These are phyloP conservation scores for Anomalospiza imberbis DNA, from an alignment of 2,797 vertebrate species.

Conservation along the genomic window DNA sequence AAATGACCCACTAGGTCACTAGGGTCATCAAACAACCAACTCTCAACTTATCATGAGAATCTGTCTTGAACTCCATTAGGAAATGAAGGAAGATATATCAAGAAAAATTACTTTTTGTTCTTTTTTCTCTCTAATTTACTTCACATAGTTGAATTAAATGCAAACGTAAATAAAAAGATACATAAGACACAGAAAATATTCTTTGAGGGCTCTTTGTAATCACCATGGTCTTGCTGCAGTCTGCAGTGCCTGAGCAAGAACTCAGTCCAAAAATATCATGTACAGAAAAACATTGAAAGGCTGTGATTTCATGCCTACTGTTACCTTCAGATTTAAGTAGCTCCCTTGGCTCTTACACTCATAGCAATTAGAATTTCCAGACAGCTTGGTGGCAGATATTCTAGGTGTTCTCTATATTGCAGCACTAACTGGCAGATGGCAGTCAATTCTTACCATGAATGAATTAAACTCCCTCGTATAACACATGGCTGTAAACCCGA, in stretches of 20 bases:
- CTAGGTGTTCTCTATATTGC: neutral
- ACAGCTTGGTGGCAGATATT: slow-evolving; percentile 9
- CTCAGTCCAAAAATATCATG: slow-evolving; percentile 19
- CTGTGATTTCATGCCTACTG: slow-evolving; percentile 40
- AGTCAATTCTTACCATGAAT: slow-evolving; percentile 1
- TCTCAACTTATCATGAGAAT: neutral
- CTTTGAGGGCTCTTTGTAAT: neutral
- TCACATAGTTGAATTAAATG: neutral
- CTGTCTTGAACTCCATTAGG: neutral
- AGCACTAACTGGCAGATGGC: neutral
- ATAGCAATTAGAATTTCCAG: slow-evolving; percentile 47
- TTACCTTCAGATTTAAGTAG: slow-evolving; percentile 43
- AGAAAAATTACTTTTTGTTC: neutral
- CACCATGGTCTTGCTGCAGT: neutral
- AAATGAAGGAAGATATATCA: neutral
- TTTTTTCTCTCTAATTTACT: neutral
- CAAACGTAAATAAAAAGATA: neutral
- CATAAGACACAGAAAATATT: neutral
- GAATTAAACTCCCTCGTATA: neutral
- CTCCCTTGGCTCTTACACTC: slow-evolving; percentile 20
- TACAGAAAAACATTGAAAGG: slow-evolving; percentile 9
- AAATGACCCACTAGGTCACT: neutral
- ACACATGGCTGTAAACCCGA: neutral
- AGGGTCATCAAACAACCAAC: neutral
- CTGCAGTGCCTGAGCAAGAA: neutral